phyloP scores from a whole-genome alignment of 2,113 vertebrate species.

The Panurus biarmicus region DNA sequence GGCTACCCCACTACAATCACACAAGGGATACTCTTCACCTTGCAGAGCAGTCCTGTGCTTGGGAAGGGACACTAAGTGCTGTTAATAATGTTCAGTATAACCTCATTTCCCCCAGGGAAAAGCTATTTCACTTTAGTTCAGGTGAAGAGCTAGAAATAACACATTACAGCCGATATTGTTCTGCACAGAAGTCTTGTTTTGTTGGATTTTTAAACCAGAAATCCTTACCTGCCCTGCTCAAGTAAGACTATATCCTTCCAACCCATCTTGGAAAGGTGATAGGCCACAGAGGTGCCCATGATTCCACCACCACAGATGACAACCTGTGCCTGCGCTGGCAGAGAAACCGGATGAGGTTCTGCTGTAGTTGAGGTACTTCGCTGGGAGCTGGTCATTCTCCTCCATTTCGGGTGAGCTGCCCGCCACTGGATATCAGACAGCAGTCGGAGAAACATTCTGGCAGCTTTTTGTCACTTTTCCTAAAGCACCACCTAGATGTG shows the following conservation, averaged over 20 bases:
- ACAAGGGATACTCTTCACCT: background rate
- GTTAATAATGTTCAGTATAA: fast-evolving
- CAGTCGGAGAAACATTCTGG: constrained; percentile 75
- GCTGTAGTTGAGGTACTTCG: constrained; percentile 28
- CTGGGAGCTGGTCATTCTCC: constrained; percentile 29
- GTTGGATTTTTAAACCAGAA: background rate
- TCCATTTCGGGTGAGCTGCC: constrained; percentile 50
- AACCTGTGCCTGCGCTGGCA: constrained; percentile 85
- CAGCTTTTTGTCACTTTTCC: constrained; percentile 22
- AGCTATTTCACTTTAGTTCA: background rate
- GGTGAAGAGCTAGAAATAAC: background rate
- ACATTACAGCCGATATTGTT: background rate
- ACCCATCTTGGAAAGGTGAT: constrained; percentile 92
- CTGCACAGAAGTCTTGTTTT: fast-evolving
- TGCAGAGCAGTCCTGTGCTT: background rate
- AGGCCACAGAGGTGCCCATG: constrained; percentile 90
- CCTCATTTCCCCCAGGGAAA: background rate
- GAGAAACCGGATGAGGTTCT: constrained; percentile 53
- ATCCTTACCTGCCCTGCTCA: constrained; percentile 92
- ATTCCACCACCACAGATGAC: constrained; percentile 96
- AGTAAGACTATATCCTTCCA: constrained; percentile 91
- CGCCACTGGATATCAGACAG: constrained; percentile 60
- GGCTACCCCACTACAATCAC: too few relatives aligned
- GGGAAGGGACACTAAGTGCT: background rate
- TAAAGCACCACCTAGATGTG: background rate